A percentile compares a stretch with the other conserved stretches of the same genome.
These are phyloP conservation scores for Philhelius pedissequus DNA, from an alignment of 2,888 invertebrate genomes.

Conservation along the genomic window DNA sequence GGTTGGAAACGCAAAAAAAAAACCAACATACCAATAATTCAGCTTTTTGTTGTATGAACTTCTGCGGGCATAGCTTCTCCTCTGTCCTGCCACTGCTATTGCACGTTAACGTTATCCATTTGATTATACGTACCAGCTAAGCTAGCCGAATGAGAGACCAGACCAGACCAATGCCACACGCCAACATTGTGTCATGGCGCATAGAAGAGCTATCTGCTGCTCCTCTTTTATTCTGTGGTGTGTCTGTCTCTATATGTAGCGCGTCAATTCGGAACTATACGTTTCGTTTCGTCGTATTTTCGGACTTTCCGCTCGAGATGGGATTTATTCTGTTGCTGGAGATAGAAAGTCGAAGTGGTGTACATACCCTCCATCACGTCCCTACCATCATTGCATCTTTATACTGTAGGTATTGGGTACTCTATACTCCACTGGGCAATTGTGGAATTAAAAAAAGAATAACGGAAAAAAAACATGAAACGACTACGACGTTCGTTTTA, in stretches of 20 bases:
- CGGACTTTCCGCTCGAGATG: constrained; percentile 43
- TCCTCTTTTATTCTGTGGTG: neutral
- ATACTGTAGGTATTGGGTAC: neutral
- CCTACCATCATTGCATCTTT: constrained; percentile 26
- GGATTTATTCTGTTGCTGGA: constrained; percentile 20
- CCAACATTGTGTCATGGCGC: constrained; percentile 36
- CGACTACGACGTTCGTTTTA: constrained; percentile 39
- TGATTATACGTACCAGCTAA: no score
- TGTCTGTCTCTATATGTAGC: neutral
- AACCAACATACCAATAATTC: neutral
- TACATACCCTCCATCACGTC: neutral
- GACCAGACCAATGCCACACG: constrained; percentile 49
- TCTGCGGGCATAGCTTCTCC: neutral
- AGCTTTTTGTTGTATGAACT: constrained; percentile 18
- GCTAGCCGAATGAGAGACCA: neutral
- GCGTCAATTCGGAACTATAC: constrained; percentile 46
- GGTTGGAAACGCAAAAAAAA: neutral
- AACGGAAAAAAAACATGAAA: constrained; percentile 2
- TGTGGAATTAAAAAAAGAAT: constrained; percentile 49
- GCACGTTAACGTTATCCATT: constrained; percentile 59
- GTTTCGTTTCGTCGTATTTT: constrained; percentile 18
- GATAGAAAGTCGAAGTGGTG: neutral
- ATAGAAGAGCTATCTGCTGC: neutral
- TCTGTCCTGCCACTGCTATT: neutral
- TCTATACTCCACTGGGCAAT: constrained; percentile 22